Evolutionary conservation across 2,797 vertebrate species (phyloP), one percentile per base, ranked within the genome.

Genomic region (Myiothlypis chrysogaster): DNA sequence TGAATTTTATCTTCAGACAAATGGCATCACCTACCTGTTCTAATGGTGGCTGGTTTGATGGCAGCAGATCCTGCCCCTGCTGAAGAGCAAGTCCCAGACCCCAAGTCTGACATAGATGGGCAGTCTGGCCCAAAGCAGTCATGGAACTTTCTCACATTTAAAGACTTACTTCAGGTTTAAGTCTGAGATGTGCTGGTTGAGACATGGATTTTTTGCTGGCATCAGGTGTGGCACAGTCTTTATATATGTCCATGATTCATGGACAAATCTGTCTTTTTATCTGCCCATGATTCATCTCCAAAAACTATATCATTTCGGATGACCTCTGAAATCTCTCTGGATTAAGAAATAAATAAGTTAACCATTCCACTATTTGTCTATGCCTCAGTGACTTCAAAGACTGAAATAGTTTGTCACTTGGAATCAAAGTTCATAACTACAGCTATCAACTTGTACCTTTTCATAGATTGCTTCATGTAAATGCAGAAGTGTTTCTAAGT

Each of bases 301-400:
- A 78, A 85, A 94, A 8, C 24, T 78, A 30, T 39, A 57, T 49
- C 4, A 21, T 21, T 47, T 95, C 49, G 24, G 59, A 49, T n/a
- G 14, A 66, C 43, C 19, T 86, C 69, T 83, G 82, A 87, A 87
- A 85, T 81, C 12, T 92, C 39, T 84, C 50, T 14, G 18, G 46
- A 83, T 72, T 65, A 87, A 81, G 1, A 77, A 86, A 68, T 27
- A 78, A 57, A 53, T 15, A 80, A 87, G 9, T 46, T 34, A 57
- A 2, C 7, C 9, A 41, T 80, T 70, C n/a, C 28, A 61, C 5
- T 92, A 60, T 76, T 81, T 91, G 39, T 56, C 32, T 83, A 10
- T 52, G 46, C 23, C 17, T 77, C 34, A 47, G 35, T 63, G 41
- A 88, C 23, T 83, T 78, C 52, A 83, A 86, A 78, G 27, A 34